A percentile compares a stretch with the other conserved stretches of the same genome.
Conservation (phyloP, 2,113 vertebrate genomes). For the Miniopterus natalensis region DNA sequence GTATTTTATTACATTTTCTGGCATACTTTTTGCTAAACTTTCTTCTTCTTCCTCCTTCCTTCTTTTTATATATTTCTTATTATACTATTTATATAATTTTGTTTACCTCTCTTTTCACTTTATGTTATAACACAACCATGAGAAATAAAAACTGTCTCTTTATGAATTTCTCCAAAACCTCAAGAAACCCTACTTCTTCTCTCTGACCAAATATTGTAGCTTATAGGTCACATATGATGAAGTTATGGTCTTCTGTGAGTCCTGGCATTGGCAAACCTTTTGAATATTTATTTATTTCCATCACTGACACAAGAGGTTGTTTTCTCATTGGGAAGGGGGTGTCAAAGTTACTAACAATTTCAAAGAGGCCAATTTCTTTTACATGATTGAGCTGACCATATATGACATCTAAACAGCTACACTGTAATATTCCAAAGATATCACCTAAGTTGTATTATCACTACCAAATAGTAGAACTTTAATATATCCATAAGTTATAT, state of each 20-base stretch:
- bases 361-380: not conserved
- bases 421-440: not conserved
- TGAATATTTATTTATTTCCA: conserved; percentile 51
- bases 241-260: not conserved
- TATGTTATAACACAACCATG: not conserved
- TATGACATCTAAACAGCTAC: not conserved
- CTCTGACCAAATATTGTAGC: not conserved
- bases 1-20: conserved; percentile 24
- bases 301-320: not conserved
- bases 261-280: not conserved
- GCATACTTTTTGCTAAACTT: not conserved
- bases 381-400: not conserved
- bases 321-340: not conserved
- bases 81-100: not conserved
- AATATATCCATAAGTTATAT: conserved; percentile 50
- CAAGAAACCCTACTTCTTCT: not conserved
- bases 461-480: conserved; percentile 58
- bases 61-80: not conserved
- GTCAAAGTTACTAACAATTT: conserved; percentile 39
- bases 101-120: not conserved
- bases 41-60: not conserved
- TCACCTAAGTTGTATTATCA: not conserved
- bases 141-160: not conserved
- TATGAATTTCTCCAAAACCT: not conserved
- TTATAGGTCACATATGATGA: not conserved